Conservation (phyloP, 2,113 vertebrate species). For the Notechis scutatus region DNA sequence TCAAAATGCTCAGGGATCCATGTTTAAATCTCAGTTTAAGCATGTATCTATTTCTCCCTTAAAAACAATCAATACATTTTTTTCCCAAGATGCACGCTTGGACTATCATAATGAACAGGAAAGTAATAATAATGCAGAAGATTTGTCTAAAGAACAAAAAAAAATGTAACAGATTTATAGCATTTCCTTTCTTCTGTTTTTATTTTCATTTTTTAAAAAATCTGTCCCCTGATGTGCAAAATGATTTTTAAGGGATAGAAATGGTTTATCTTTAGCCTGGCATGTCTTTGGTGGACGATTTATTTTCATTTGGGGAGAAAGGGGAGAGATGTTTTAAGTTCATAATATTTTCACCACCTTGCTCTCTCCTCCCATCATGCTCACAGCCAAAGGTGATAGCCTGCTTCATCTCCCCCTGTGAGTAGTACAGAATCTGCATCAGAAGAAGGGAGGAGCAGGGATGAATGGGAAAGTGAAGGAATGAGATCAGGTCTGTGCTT, state of each 20-base stretch:
- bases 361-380: conserved; percentile 40
- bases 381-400: conserved; percentile 61
- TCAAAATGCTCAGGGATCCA: not conserved
- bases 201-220: conserved; percentile 1
- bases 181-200: not conserved
- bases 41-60: not conserved
- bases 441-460: conserved; percentile 46
- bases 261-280: conserved; percentile 32
- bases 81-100: conserved; percentile 24
- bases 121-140: not conserved
- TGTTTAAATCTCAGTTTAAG: not conserved
- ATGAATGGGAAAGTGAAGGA: conserved; percentile 31
- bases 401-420: conserved; percentile 33
- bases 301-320: conserved; percentile 58
- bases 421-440: conserved; percentile 47
- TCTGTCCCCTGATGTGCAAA: conserved; percentile 27
- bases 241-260: conserved; percentile 39
- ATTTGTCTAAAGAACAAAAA: conserved; percentile 36
- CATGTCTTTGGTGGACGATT: conserved; percentile 55
- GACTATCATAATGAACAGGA: not conserved
- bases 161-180: conserved; percentile 1
- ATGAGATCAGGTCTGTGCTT: conserved; percentile 47
- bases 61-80: not conserved
- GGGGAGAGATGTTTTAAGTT: conserved; percentile 62
- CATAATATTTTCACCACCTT: conserved; percentile 57